Evolutionary conservation across 2,113 vertebrate genomes (phyloP).

Genomic region (Neolamprologus hecqui): DNA sequence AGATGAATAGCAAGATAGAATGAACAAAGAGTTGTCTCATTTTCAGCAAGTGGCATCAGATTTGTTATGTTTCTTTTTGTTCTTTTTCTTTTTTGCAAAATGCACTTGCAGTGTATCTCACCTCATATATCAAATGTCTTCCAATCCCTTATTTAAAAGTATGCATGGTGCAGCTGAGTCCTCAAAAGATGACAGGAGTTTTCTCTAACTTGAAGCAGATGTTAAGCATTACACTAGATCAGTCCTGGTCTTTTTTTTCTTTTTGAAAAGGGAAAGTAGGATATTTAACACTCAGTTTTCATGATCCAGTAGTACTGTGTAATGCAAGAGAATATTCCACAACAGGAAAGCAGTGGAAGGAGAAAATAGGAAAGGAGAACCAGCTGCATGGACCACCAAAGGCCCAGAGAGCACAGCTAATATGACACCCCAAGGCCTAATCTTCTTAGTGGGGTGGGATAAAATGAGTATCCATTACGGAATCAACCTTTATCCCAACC

Average conservation of each 20-base stretch:
- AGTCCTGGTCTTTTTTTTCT: neutral
- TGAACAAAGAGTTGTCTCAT: neutral
- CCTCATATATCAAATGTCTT: conserved; percentile 20
- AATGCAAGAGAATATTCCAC: conserved; percentile 74
- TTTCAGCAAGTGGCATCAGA: neutral
- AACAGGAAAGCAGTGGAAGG: neutral
- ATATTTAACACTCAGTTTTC: conserved; percentile 70
- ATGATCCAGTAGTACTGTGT: conserved; percentile 77
- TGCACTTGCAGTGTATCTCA: neutral
- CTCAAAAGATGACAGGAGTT: neutral
- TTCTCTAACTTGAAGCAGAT: conserved; percentile 49
- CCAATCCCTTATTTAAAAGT: conserved; percentile 19
- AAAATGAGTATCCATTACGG: conserved; percentile 98
- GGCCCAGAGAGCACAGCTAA: conserved; percentile 92
- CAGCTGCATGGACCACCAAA: conserved; percentile 80
- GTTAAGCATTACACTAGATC: conserved; percentile 27
- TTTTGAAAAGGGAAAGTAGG: neutral
- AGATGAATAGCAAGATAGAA: neutral
- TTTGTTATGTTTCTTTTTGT: neutral
- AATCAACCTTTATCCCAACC: conserved; percentile 90
- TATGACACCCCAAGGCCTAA: conserved; percentile 97
- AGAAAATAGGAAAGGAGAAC: neutral
- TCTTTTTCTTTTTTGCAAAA: neutral
- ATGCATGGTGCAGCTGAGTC: neutral
- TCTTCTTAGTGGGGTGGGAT: conserved; percentile 97